phyloP scores from a whole-genome alignment of 2,888 invertebrate species.

The Liodrosophila aerea region DNA sequence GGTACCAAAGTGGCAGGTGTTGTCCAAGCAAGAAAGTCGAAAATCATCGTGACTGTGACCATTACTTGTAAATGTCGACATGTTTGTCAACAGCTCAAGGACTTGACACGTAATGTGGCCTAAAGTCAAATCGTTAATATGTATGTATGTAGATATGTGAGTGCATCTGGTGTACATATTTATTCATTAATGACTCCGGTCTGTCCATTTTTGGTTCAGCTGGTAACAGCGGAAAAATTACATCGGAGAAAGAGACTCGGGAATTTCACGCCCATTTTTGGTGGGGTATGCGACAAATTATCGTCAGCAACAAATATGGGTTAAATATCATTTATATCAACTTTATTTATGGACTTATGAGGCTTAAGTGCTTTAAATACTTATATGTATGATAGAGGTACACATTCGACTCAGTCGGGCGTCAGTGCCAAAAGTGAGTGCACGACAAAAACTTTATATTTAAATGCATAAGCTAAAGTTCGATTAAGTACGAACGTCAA shows the following conservation, averaged over 20 bases:
- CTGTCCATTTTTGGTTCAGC: slow-evolving; percentile 43
- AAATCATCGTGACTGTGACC: slow-evolving; percentile 50
- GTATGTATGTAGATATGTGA: slow-evolving; percentile 5
- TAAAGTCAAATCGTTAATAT: slow-evolving; percentile 17
- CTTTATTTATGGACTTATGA: slow-evolving; percentile 65
- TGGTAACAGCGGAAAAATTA: neutral
- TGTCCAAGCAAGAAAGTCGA: slow-evolving; percentile 22
- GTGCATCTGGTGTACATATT: neutral
- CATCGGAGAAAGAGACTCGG: slow-evolving; percentile 9
- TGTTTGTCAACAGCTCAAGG: slow-evolving; percentile 55
- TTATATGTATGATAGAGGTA: slow-evolving; percentile 44
- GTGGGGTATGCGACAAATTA: slow-evolving; percentile 30
- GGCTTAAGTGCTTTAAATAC: slow-evolving; percentile 57
- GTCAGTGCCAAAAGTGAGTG: slow-evolving; percentile 39
- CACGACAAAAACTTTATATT: slow-evolving; percentile 44
- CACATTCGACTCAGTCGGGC: slow-evolving; percentile 18
- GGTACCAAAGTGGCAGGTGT: slow-evolving; percentile 22
- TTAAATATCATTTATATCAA: slow-evolving; percentile 67
- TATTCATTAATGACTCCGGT: slow-evolving; percentile 28
- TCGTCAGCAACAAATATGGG: slow-evolving; percentile 64
- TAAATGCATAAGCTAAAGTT: slow-evolving; percentile 31
- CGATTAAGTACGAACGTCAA: slow-evolving; percentile 49
- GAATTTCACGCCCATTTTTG: slow-evolving; percentile 51
- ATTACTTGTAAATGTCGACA: slow-evolving; percentile 13
- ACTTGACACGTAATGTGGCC: slow-evolving; percentile 50